phyloP scores from a whole-genome alignment of 2,797 vertebrate genomes.

The Pangasius mekongensis region DNA sequence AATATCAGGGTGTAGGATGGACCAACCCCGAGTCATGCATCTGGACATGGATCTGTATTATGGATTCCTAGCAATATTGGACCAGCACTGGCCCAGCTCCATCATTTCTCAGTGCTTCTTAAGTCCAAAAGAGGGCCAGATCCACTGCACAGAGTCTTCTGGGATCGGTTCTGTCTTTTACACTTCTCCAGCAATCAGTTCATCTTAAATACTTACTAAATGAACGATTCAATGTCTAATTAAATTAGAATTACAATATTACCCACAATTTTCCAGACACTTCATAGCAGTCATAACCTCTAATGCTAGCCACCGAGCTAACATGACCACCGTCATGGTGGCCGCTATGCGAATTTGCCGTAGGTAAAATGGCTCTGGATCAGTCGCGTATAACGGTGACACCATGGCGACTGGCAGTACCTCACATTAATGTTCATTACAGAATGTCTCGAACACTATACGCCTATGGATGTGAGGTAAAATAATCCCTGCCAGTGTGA shows the following conservation, averaged over 20 bases:
- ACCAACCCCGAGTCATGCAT: no score
- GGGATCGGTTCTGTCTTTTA: background rate
- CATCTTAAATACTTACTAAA: background rate
- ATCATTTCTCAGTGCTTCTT: background rate
- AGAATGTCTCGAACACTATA: background rate
- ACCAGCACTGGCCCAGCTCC: no score
- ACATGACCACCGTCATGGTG: background rate
- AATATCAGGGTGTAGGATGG: no score
- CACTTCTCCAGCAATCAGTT: background rate
- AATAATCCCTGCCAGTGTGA: background rate
- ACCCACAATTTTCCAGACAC: background rate
- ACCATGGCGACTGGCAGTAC: background rate
- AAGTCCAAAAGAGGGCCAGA: no score
- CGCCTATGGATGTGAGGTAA: background rate
- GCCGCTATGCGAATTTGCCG: background rate
- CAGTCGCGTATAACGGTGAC: background rate
- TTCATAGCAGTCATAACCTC: background rate
- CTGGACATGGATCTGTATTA: background rate
- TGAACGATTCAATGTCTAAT: background rate
- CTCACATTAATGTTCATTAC: background rate
- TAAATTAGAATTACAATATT: background rate
- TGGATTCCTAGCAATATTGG: background rate
- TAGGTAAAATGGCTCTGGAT: no score
- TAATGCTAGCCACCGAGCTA: background rate
- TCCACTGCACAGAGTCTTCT: no score